phyloP scores from a whole-genome alignment of 2,797 vertebrate species.

The Octomys mimax region DNA sequence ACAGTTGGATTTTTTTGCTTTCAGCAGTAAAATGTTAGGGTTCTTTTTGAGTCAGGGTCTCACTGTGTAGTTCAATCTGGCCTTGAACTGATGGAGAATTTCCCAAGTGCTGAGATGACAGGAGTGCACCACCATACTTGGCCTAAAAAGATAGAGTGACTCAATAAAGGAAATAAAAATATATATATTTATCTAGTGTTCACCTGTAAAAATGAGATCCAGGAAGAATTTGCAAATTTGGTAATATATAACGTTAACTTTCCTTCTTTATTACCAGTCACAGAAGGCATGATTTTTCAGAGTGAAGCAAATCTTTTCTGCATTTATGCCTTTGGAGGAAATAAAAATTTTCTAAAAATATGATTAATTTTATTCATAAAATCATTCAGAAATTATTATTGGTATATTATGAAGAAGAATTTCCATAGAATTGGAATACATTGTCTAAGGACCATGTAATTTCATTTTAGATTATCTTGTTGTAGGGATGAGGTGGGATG shows the following conservation, averaged over 20 bases:
- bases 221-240: constrained; percentile 35
- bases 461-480: not conserved
- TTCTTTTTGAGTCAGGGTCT: too few species aligned
- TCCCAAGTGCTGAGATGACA: too few species aligned
- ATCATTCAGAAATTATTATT: not conserved
- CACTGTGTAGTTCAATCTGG: too few species aligned
- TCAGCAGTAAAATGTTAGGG: not conserved
- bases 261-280: not conserved
- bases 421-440: not conserved
- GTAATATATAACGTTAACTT: constrained; percentile 20
- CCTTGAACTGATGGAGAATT: too few species aligned
- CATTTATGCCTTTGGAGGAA: constrained; percentile 43
- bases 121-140: too few species aligned
- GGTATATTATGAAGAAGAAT: not conserved
- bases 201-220: not conserved
- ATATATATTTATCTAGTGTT: not conserved
- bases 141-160: not conserved
- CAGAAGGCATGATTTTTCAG: constrained; percentile 25
- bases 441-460: not conserved
- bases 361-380: constrained; percentile 20
- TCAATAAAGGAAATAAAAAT: not conserved
- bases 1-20: constrained; percentile 47
- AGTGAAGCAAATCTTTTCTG: not conserved
- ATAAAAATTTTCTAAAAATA: constrained; percentile 20
- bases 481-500: not conserved